phyloP scores from a whole-genome alignment of 2,888 invertebrate genomes.

The Nomada fucata region DNA sequence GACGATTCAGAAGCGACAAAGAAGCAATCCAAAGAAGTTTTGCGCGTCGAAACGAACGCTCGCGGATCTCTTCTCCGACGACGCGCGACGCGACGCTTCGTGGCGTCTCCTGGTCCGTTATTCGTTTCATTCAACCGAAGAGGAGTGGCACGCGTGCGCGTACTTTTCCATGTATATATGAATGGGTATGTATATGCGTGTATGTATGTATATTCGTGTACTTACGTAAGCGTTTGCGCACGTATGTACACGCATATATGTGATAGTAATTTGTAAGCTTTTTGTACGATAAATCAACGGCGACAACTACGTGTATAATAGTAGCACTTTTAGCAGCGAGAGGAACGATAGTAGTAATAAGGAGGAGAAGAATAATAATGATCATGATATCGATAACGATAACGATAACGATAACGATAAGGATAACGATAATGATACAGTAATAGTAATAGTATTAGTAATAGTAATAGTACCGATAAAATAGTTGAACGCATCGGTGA shows the following conservation, averaged over 20 bases:
- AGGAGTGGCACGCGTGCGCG: not conserved
- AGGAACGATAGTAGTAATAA: not conserved
- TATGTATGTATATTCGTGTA: slow-evolving; percentile 49
- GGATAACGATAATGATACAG: no score
- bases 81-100: not conserved
- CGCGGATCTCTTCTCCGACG: slow-evolving; percentile 15
- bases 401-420: not conserved
- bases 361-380: not conserved
- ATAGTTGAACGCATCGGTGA: not conserved
- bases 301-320: slow-evolving; percentile 68
- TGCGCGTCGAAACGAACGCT: slow-evolving; percentile 45
- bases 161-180: slow-evolving; percentile 1
- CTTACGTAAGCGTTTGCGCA: slow-evolving; percentile 46
- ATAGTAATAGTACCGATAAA: not conserved
- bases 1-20: slow-evolving; percentile 30
- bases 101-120: slow-evolving; percentile 28
- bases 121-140: slow-evolving; percentile 7
- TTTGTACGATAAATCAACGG: slow-evolving; percentile 78
- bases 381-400: not conserved
- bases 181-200: slow-evolving; percentile 26
- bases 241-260: slow-evolving; percentile 60
- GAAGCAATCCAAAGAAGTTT: not conserved
- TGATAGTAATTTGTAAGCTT: slow-evolving; percentile 74
- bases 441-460: not conserved
- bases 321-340: no score